Percentiles rank a stretch among this genome's conserved stretches.
Conservation (phyloP, 2,888 invertebrate species). For the Osmoderma eremita region DNA sequence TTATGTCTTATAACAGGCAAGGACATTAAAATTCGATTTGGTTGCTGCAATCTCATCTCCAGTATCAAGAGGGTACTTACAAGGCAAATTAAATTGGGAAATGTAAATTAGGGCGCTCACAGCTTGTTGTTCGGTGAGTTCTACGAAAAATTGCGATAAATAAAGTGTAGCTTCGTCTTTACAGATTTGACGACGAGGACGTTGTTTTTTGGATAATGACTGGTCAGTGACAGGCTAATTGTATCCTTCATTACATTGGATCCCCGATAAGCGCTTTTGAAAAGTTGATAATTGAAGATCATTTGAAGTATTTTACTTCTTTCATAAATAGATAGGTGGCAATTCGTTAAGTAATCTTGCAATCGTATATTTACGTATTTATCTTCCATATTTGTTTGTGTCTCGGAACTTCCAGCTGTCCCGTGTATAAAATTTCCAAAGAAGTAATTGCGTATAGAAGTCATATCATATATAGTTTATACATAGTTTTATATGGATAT, state of each 20-base stretch:
- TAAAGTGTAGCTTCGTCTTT: constrained; percentile 8
- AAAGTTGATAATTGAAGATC: no score
- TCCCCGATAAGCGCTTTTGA: not conserved
- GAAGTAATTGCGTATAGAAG: no score
- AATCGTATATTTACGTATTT: no score
- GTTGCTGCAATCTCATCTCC: not conserved
- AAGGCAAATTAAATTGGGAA: constrained; percentile 23
- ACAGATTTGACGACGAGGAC: not conserved
- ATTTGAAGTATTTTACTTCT: no score
- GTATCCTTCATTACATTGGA: not conserved
- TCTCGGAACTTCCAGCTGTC: no score
- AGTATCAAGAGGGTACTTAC: not conserved
- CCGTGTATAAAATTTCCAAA: no score
- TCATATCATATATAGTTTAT: no score
- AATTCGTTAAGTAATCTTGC: no score
- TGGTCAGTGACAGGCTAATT: constrained; percentile 9
- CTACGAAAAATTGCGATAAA: constrained; percentile 21
- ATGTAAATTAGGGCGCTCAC: constrained; percentile 3
- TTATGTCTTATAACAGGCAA: not conserved
- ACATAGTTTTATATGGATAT: no score
- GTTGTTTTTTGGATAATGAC: not conserved
- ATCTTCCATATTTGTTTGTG: no score
- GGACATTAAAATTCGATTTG: constrained; percentile 36
- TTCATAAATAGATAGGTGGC: no score
- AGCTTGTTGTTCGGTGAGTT: not conserved